Base-by-base conservation (phyloP, 2,888 invertebrate species). In the Drosophila paracracens region DNA sequence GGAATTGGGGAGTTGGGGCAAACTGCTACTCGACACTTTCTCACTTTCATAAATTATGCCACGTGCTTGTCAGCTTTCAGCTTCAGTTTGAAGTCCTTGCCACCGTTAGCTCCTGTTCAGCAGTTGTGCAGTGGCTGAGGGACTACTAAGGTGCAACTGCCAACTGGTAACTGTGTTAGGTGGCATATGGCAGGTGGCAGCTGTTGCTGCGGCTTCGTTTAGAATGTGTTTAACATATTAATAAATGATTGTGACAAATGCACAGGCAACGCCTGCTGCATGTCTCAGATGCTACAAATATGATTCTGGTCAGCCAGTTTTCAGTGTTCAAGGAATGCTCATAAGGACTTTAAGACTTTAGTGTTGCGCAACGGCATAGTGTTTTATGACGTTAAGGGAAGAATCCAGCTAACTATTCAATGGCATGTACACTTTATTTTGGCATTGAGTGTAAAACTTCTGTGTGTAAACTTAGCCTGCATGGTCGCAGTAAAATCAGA, bases 171-270 rank as follows among this genome's bases (percentile, higher is more conserved):
- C 21, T 56, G 60, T 56, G 60, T 18, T 48, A 63, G 35, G 8
- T 58, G 75, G 56, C 29, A 46, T 18, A 18, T 56, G 62, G 54
- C 65, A 48, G 29, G 43, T 52, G 67, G 70, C 57, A 71, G 67
- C 74, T 82, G 76, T 76, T 72, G 63, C 88, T 85, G 83, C 58
- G 81, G 89, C 76, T 70, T 52, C 70, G 72, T 67, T 86, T 78
- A 78, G 83, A 70, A 70, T 76, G 76, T 77, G 90, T 77, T 88
- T 79, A 83, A 86, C 79, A 76, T 86, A 86, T 88, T 82, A 87
- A 88, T 89, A 90, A 89, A 88, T 88, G 83, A 89, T 83, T 83
- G 74, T 79, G 89, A 86, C 87, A 86, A 83, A 86, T 78, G 81
- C 77, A 85, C 74, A 67, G 59, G 59, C 72, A 67, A 54, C 64